Base-by-base conservation (phyloP, 2,888 invertebrate species). In the Pseudoips prasinana region DNA sequence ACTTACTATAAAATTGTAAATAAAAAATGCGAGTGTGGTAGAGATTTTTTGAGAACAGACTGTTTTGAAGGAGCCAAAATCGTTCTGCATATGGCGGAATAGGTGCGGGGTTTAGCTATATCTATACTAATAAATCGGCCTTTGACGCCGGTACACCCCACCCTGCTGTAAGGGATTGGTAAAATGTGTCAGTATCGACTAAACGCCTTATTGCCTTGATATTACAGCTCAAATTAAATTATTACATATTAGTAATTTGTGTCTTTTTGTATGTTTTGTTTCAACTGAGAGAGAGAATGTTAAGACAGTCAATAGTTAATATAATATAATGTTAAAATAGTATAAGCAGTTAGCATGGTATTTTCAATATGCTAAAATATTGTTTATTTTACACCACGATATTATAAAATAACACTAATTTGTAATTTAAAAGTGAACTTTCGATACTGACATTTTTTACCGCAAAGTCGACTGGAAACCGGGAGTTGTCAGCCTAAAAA, bases 71-170 rank as follows among this genome's bases (percentile, higher is more conserved):
- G 42, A 50, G 54, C 45, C 57, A 36, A 49, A 51, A 48, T 51
- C 49, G 57, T 40, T 28, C 25, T 26, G 7, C 28, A 30, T 41
- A 28, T 49, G 52, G 52, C 56, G 58, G 56, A 49, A 37, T 37
- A 51, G 69, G 69, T 69, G 69, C 63, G 59, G 53, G 64, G 60
- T 14, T 5, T 14, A 14, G 44, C 42, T 58, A 58, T 65, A 61
- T 57, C 46, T 41, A 29, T 34, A 58, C 51, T 51, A 53, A 50
- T 52, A 61, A 58, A 41, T 30, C 56, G 59, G 59, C 52, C 24
- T 22, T 36, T 33, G 53, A 58, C 58, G 58, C 60, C 55, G 63
- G 27, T 33, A 42, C n/a, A n/a, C 14, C 43, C 54, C 49, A 49
- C 46, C 49, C 46, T 43, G 42, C 32, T 10, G 38, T 17, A 41